These are phyloP conservation scores for Cylloceria caligata DNA, from an alignment of 2,888 invertebrate species.

Conservation along the genomic window DNA sequence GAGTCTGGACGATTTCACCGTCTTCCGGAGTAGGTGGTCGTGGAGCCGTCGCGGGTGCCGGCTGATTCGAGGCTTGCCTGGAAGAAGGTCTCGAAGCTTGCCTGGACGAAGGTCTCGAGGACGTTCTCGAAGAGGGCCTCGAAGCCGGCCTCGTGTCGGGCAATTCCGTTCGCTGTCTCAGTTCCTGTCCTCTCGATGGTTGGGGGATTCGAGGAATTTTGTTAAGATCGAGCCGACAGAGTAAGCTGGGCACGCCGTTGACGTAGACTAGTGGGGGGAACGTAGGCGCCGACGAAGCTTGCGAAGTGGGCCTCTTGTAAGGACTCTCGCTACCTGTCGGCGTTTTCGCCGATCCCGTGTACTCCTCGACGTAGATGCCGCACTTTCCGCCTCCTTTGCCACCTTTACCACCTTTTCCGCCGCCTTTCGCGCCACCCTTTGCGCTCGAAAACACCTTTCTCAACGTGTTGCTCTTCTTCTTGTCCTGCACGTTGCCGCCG, in stretches of 20 bases:
- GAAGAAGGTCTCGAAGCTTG: slow-evolving; percentile 58
- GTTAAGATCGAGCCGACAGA: slow-evolving; percentile 85
- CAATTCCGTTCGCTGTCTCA: slow-evolving; percentile 85
- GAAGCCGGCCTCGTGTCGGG: slow-evolving; percentile 85
- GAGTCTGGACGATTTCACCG: slow-evolving; percentile 80
- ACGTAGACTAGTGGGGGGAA: slow-evolving; percentile 77
- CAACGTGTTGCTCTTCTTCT: slow-evolving; percentile 90
- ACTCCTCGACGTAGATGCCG: slow-evolving; percentile 85
- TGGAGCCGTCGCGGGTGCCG: slow-evolving; percentile 23
- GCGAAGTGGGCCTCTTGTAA: slow-evolving; percentile 80
- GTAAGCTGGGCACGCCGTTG: slow-evolving; percentile 80
- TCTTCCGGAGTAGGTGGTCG: slow-evolving; percentile 83
- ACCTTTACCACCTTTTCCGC: slow-evolving; percentile 87
- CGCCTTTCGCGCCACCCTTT: slow-evolving; percentile 85
- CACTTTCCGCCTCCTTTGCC: slow-evolving; percentile 90
- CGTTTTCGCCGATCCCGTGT: slow-evolving; percentile 80
- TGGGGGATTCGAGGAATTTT: slow-evolving; percentile 82
- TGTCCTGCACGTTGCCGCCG: slow-evolving; percentile 87
- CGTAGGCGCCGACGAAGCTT: slow-evolving; percentile 70
- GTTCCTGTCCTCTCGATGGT: slow-evolving; percentile 84
- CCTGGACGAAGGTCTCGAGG: slow-evolving; percentile 63
- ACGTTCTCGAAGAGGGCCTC: slow-evolving; percentile 69
- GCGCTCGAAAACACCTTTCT: slow-evolving; percentile 88
- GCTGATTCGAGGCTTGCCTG: slow-evolving; percentile 57
- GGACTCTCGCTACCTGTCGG: slow-evolving; percentile 84